A percentile compares a stretch with the other conserved stretches of the same genome.
Evolutionary conservation across 2,113 vertebrate species (phyloP).

Genomic region (Gobio gobio): DNA sequence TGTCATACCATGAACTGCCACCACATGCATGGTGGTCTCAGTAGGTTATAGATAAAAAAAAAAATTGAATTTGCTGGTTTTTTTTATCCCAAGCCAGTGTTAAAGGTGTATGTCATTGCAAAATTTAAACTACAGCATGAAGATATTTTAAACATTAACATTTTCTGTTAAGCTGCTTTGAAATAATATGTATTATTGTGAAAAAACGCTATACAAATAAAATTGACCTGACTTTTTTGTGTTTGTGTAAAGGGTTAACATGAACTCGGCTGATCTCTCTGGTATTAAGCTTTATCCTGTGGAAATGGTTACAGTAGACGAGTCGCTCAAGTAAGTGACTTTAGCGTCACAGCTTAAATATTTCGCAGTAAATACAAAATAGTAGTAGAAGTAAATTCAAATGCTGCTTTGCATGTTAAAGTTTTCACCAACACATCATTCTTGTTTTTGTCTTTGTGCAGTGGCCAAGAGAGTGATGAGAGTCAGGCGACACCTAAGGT

Average conservation of each 20-base stretch:
- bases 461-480: constrained; percentile 82
- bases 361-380: background rate
- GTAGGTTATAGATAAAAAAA: background rate
- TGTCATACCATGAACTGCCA: background rate
- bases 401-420: background rate
- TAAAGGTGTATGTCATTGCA: background rate
- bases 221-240: background rate
- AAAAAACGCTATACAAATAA: background rate
- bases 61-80: background rate
- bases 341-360: background rate
- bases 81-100: no score
- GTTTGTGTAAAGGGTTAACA: constrained; percentile 70
- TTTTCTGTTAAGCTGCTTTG: background rate
- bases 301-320: constrained; percentile 75
- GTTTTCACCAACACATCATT: background rate
- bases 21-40: background rate
- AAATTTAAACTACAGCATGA: background rate
- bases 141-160: background rate
- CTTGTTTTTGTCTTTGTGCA: constrained; percentile 58
- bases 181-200: background rate
- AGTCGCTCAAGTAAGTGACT: constrained; percentile 72
- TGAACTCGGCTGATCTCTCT: constrained; percentile 73
- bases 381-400: background rate
- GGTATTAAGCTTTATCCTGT: constrained; percentile 79
- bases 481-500: constrained; percentile 80